Evolutionary conservation across 2,797 vertebrate species (phyloP).

Genomic region (Pseudochaenichthys georgianus): DNA sequence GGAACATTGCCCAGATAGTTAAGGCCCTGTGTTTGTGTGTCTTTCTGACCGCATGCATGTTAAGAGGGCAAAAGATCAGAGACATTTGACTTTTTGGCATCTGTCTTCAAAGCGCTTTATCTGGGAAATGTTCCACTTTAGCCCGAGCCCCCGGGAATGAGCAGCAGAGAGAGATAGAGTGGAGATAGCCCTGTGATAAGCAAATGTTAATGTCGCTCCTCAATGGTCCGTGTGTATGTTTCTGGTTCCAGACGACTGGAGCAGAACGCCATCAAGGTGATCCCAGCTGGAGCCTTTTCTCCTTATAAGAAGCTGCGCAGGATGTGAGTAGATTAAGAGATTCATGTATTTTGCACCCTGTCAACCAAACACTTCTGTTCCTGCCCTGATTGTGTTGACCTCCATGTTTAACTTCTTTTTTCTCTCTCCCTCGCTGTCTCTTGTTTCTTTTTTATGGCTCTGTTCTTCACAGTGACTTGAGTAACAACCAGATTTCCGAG

Average conservation of each 20-base stretch:
- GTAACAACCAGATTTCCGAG: constrained; percentile 99
- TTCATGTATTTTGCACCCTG: constrained; percentile 33
- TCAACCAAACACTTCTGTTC: constrained; percentile 27
- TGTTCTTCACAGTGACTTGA: constrained; percentile 89
- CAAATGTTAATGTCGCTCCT: constrained; percentile 65
- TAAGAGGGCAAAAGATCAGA: constrained; percentile 69
- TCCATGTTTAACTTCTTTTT: constrained; percentile 25
- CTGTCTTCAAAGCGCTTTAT: constrained; percentile 75
- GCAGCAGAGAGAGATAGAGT: constrained; percentile 50
- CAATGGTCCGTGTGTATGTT: constrained; percentile 75
- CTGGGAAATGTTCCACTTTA: constrained; percentile 57
- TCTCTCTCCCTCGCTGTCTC: constrained; percentile 17
- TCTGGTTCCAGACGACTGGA: constrained; percentile 92
- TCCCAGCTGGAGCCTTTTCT: constrained; percentile 96
- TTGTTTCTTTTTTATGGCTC: constrained; percentile 17
- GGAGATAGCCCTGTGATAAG: constrained; percentile 60
- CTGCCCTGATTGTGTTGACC: constrained; percentile 24
- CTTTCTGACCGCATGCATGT: constrained; percentile 36
- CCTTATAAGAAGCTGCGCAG: constrained; percentile 97
- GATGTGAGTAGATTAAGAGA: constrained; percentile 89
- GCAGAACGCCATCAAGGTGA: constrained; percentile 98
- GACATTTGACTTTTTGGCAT: constrained; percentile 61
- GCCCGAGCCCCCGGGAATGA: constrained; percentile 48
- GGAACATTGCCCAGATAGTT: constrained; percentile 60
- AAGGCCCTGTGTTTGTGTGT: constrained; percentile 41